Base-by-base conservation (phyloP, 2,113 vertebrate species). In the Protobothrops mucrosquamatus region DNA sequence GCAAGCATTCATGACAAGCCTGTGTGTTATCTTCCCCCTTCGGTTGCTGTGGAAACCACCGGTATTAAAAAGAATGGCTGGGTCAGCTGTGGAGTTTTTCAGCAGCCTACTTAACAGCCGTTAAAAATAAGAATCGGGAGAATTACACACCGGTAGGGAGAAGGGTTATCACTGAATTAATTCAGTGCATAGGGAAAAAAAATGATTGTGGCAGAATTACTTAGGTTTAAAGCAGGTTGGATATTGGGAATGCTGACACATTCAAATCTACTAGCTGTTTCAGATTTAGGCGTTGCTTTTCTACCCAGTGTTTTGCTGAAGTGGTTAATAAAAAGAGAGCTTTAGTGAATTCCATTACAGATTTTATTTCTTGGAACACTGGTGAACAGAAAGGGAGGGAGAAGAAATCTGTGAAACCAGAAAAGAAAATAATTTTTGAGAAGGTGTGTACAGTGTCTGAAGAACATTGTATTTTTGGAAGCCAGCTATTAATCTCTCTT, bases 21-120 rank as follows among this genome's bases (percentile, higher is more conserved):
- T 91, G 85, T 92, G 61, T 34, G 86, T 61, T 54, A 29, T 94
- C 92, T 95, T 95, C 91, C 93, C 61, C 91, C 92, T 89, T 6
- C 46, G 0, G 96, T 97, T 96, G 92, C 97, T 92, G 14, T 94
- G 97, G 97, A 93, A 97, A 97, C 96, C 2, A 0, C 0, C 1
- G 23, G 89, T 91, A 55, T 55, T 91, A 43, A 94, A 93, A 8
- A 1, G 90, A 64, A 94, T 74, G 0, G 93, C 94, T 6, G 54
- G 95, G 96, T 95, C 94, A 94, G 94, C 94, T 46, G n/a, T 22
- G 3, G 92, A 7, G 91, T 91, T 9, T 1, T 94, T 46, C 92
- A 93, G 95, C 96, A 14, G 95, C 91, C 69, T 24, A 54, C 91
- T 12, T 92, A 87, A 59, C 64, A 22, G 57, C 43, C n/a, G 12